Percentiles rank a stretch among this genome's conserved stretches.
phyloP scores from a whole-genome alignment of 1,140 invertebrate species.

The Panagrolaimus sp. region DNA sequence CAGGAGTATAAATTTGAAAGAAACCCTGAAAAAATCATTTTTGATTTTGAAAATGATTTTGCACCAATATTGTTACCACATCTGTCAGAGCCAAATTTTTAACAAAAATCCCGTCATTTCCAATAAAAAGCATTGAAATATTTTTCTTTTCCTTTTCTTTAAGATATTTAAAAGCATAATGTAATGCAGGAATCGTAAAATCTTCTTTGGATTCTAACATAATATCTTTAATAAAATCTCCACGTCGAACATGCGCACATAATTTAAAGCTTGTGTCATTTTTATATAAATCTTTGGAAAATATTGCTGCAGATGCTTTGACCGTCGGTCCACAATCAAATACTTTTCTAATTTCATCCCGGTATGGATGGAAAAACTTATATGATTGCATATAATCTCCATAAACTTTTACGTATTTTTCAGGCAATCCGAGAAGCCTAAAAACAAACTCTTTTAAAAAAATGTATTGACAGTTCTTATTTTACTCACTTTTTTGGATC shows the following conservation, averaged over 20 bases:
- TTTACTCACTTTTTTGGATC: constrained; percentile 6
- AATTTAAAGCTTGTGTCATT: background rate
- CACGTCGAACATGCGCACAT: background rate
- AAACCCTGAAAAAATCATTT: background rate
- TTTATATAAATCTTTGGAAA: background rate
- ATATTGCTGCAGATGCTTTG: background rate
- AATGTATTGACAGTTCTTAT: too few species aligned
- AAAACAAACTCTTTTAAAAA: background rate
- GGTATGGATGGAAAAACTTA: constrained; percentile 11
- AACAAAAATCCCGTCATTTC: background rate
- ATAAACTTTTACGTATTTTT: background rate
- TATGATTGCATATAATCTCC: constrained; percentile 10
- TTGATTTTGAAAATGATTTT: too few species aligned
- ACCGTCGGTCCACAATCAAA: background rate
- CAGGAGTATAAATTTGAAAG: background rate
- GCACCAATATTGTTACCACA: too few species aligned
- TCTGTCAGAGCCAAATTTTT: background rate
- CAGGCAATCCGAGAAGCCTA: background rate
- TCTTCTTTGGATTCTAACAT: constrained; percentile 10
- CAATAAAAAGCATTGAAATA: background rate
- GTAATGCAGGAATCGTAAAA: constrained; percentile 1
- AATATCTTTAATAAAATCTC: background rate
- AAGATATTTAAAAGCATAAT: background rate
- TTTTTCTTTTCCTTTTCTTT: background rate
- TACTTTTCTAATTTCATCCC: constrained; percentile 3